Percentiles rank a stretch among this genome's conserved stretches.
Conservation (phyloP, 2,797 vertebrate genomes). For the Cossypha caffra region DNA sequence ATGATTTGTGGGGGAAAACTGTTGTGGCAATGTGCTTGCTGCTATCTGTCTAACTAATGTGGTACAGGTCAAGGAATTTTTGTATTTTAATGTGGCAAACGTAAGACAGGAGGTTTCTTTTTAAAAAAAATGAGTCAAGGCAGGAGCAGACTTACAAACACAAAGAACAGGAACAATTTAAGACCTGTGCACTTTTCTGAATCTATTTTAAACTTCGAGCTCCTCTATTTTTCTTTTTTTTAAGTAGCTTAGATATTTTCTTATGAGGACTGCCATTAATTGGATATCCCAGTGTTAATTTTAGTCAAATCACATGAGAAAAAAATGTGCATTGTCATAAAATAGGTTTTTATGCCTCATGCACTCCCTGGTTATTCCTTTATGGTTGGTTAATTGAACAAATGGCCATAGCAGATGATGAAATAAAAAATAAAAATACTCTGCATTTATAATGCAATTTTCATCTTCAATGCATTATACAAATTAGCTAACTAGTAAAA, state of each 20-base stretch:
- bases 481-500: background rate
- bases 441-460: background rate
- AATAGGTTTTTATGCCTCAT: background rate
- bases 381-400: background rate
- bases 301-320: background rate
- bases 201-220: background rate
- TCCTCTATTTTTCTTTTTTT: background rate
- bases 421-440: background rate
- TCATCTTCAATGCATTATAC: background rate
- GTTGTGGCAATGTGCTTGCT: background rate
- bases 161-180: background rate
- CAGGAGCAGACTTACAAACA: background rate
- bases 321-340: background rate
- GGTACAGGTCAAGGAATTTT: background rate
- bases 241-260: background rate
- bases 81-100: background rate
- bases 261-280: background rate
- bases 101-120: background rate
- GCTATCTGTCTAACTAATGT: rapidly evolving
- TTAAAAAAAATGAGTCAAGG: background rate
- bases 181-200: background rate
- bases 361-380: background rate
- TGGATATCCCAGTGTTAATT: background rate
- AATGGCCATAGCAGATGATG: background rate
- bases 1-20: background rate